These are phyloP conservation scores for Calyptomena viridis DNA, from an alignment of 2,113 vertebrate genomes.

Conservation along the genomic window DNA sequence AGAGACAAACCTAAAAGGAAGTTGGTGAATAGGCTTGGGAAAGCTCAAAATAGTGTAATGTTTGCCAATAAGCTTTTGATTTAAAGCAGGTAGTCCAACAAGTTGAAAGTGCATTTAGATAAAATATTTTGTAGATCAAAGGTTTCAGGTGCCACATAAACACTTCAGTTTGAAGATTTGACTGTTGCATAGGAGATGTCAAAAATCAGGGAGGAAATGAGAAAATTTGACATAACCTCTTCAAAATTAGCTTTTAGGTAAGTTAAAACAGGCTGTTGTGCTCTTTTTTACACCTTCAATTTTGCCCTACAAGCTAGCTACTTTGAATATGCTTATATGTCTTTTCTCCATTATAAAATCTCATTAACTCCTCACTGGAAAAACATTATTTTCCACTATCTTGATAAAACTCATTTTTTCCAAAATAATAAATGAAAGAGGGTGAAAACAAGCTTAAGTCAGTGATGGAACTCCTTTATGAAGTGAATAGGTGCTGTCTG, in stretches of 20 bases:
- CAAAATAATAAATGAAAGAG: conserved; percentile 8
- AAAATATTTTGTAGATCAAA: not conserved
- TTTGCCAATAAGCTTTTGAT: not conserved
- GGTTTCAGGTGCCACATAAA: not conserved
- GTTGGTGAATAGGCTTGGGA: not conserved
- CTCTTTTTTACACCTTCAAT: not conserved
- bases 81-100: not conserved
- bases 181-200: not conserved
- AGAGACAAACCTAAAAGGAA: not conserved
- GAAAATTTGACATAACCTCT: not conserved
- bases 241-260: conserved; percentile 9
- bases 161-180: not conserved
- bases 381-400: not conserved
- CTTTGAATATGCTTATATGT: not conserved
- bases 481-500: conserved; percentile 20
- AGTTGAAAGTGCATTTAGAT: not conserved
- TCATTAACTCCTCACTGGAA: not conserved
- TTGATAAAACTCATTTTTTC: not conserved
- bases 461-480: not conserved
- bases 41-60: not conserved
- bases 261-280: not conserved
- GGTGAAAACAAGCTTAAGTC: not conserved
- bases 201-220: not conserved
- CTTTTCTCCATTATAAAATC: not conserved
- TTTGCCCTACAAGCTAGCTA: not conserved